Evolutionary conservation across 2,113 vertebrate species (phyloP).

Genomic region (Willisornis vidua): DNA sequence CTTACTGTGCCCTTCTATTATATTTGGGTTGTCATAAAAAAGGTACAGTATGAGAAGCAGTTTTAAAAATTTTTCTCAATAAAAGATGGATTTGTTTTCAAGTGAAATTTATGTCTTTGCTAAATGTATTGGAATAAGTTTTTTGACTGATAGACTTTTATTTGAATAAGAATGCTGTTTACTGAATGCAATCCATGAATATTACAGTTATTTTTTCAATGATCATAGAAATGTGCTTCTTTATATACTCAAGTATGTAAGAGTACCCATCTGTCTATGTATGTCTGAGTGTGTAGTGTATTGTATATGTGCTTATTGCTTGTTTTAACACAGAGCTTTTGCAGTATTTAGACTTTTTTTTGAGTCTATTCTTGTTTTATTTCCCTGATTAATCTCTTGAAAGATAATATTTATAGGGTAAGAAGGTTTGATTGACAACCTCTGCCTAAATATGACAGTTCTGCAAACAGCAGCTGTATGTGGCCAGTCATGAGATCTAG

Average conservation of each 20-base stretch:
- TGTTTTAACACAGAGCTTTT: not conserved
- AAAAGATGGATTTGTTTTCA: not conserved
- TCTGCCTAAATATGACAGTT: not conserved
- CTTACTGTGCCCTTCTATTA: slow-evolving; percentile 31
- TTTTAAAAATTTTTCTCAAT: not conserved
- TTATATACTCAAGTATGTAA: not conserved
- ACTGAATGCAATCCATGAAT: not conserved
- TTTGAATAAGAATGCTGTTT: not conserved
- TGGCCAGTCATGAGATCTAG: slow-evolving; percentile 4
- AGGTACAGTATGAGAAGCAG: not conserved
- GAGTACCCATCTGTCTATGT: not conserved
- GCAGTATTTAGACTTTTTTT: not conserved
- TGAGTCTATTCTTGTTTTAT: not conserved
- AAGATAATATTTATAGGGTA: not conserved
- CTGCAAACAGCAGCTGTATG: slow-evolving; percentile 30
- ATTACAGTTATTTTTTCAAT: not conserved
- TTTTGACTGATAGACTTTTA: slow-evolving; percentile 25
- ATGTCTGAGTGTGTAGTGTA: not conserved
- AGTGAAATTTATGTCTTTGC: not conserved
- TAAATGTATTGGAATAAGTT: not conserved
- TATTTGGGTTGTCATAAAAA: slow-evolving; percentile 28
- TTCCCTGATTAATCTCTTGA: slow-evolving; percentile 6
- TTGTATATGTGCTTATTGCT: not conserved
- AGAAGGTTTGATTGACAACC: slow-evolving; percentile 10
- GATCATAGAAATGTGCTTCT: not conserved